Evolutionary conservation across 2,888 invertebrate species (phyloP), one percentile per base, ranked within the genome.

Genomic region (Rhorus exstirpatorius): DNA sequence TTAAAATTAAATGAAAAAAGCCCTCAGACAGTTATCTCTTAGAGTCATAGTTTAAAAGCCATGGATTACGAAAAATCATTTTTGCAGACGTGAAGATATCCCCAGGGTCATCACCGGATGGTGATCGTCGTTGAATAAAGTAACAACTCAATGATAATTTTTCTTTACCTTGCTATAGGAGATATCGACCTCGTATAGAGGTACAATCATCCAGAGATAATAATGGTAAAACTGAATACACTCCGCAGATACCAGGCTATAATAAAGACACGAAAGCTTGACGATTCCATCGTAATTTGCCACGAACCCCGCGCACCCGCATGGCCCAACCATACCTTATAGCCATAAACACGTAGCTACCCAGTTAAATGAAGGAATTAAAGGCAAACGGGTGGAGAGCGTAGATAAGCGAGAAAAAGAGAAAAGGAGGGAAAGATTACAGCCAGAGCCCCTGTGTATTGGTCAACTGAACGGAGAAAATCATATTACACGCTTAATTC

Each of bases 401-500:
- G 81, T 65, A 60, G 83, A 78, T 79, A 68, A 84, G 80, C 74
- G 81, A 53, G 72, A 21, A 72, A 46, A 46, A 44, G 19, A 58
- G 14, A 8, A 68, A 68, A 49, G 31, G 65, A 38, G 21, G 38
- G 67, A 26, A 35, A 21, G 17, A 67, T 12, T 17, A 7, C 8
- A 24, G 19, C 65, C 10, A n/a, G 4, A 35, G 10, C 17, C 51
- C 58, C 41, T 41, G 31, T 60, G 55, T 67, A 72, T 68, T 67
- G 79, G 76, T 83, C 81, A 77, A 75, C 60, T 53, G 83, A 68
- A 79, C 63, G 74, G 83, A 79, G 84, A 77, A 83, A 85, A 86
- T 87, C 84, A 88, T 88, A 90, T 90, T 87, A 87, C 81, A 86
- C 85, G 87, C 87, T 89, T 90, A 90, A 90, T 90, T 90, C 89